Percentiles rank a stretch among this genome's conserved stretches.
Conservation (phyloP, 2,113 vertebrate genomes). For the Aldabrachelys gigantea region DNA sequence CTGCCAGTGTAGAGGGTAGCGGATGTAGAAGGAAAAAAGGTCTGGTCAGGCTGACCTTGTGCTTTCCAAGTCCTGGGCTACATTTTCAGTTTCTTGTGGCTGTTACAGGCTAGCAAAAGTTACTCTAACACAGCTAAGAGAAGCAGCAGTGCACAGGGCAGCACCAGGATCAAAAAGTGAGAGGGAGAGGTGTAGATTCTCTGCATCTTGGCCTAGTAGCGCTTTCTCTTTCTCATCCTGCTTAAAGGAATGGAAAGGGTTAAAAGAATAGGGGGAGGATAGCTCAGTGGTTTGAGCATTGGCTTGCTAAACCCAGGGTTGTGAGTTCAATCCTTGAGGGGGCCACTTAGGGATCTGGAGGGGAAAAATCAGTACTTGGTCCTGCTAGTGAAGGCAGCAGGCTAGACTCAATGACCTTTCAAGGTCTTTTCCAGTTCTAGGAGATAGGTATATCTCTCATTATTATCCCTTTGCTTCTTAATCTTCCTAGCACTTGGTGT, state of each 20-base stretch:
- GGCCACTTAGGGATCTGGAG: no score
- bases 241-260: neutral
- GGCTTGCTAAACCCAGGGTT: no score
- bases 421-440: no score
- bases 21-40: neutral
- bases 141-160: neutral
- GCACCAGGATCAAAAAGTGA: neutral
- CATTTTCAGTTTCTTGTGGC: neutral
- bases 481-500: slow-evolving; percentile 33
- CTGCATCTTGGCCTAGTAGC: neutral
- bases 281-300: no score
- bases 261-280: neutral
- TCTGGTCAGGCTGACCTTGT: neutral
- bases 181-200: neutral
- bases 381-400: no score
- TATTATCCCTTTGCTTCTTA: slow-evolving; percentile 36
- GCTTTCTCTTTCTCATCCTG: neutral
- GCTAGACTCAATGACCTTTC: no score
- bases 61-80: neutral
- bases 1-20: neutral
- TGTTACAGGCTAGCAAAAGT: neutral
- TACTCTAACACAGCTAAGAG: neutral
- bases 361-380: no score
- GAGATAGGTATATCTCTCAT: no score
- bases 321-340: no score